Percentiles rank a stretch among this genome's conserved stretches.
These are phyloP conservation scores for Nomia melanderi DNA, from an alignment of 1,140 invertebrate genomes.

Conservation along the genomic window DNA sequence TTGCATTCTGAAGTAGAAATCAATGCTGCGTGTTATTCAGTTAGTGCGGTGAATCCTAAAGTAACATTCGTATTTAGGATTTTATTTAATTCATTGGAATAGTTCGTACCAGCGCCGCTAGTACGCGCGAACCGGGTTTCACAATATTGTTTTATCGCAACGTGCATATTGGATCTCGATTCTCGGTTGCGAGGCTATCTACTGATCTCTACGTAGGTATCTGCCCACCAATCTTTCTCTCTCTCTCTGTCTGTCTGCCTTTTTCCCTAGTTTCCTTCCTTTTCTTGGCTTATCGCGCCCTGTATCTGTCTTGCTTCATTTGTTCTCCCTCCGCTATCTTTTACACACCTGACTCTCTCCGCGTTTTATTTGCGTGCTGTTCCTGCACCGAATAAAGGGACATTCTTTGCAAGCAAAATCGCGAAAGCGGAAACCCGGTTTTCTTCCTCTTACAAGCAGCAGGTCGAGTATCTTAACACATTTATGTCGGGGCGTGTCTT, in stretches of 20 bases:
- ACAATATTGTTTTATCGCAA: slow-evolving; percentile 1
- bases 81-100: neutral
- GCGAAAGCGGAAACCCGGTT: neutral
- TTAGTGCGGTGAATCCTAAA: neutral
- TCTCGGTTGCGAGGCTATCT: neutral
- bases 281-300: slow-evolving; percentile 4
- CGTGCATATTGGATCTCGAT: neutral
- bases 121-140: neutral
- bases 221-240: neutral
- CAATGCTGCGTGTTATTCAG: too few species aligned
- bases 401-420: slow-evolving; percentile 12
- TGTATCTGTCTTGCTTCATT: slow-evolving; percentile 7
- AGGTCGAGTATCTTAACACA: too few species aligned
- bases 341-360: neutral
- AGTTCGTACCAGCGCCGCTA: neutral
- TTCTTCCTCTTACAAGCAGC: neutral
- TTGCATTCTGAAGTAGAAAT: too few species aligned
- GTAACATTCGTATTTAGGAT: neutral
- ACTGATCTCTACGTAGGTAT: neutral
- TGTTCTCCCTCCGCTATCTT: neutral
- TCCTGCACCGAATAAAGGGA: neutral
- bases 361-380: neutral
- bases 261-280: neutral
- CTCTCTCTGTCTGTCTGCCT: too few species aligned
- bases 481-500: too few species aligned